Evolutionary conservation across 2,797 vertebrate genomes (phyloP).

Genomic region (Xyrichtys novacula): DNA sequence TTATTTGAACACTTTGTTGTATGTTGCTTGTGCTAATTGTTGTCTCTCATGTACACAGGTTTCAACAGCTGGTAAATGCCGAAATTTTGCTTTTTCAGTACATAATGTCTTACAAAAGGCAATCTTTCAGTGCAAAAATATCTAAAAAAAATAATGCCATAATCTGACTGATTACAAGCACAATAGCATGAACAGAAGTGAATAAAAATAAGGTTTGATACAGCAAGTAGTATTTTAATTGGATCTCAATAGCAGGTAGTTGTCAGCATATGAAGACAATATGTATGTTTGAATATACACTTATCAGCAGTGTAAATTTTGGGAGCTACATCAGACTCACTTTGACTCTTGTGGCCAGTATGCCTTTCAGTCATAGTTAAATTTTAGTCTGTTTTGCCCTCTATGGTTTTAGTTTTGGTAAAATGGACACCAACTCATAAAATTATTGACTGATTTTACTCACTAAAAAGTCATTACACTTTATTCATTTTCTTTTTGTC

Average conservation of each 20-base stretch:
- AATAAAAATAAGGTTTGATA: neutral
- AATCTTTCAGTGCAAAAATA: neutral
- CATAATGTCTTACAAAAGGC: neutral
- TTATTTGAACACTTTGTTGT: slow-evolving; percentile 1
- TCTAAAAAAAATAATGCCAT: too few species aligned
- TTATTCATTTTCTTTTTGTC: too few species aligned
- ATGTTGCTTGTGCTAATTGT: slow-evolving; percentile 2
- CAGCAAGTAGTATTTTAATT: neutral
- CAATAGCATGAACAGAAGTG: neutral
- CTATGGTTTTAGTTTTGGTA: too few species aligned
- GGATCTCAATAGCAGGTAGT: neutral
- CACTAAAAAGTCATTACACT: too few species aligned
- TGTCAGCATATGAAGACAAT: slow-evolving; percentile 8
- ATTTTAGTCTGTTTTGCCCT: too few species aligned
- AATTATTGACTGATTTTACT: too few species aligned
- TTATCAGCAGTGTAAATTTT: too few species aligned
- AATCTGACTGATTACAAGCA: too few species aligned
- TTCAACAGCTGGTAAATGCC: slow-evolving; percentile 7
- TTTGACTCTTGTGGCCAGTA: too few species aligned
- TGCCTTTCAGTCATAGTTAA: too few species aligned
- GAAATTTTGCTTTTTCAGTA: neutral
- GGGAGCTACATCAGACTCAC: too few species aligned
- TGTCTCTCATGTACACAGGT: slow-evolving; percentile 6
- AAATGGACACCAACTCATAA: too few species aligned
- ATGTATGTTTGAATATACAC: neutral